phyloP scores from a whole-genome alignment of 2,888 invertebrate genomes.

The Drosophila lutescens region DNA sequence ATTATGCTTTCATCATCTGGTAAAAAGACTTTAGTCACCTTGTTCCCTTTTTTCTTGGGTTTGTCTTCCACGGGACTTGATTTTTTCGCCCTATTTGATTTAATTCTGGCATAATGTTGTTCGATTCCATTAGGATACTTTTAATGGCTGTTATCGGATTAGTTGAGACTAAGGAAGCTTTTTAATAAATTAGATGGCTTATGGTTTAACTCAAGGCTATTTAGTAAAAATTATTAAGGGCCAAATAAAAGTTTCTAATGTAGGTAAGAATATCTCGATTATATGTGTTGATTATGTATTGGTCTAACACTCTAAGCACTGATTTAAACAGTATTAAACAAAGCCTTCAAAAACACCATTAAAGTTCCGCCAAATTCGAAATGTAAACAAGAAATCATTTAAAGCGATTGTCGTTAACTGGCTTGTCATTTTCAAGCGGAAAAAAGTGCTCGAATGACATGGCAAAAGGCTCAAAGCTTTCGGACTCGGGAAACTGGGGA shows the following conservation, averaged over 20 bases:
- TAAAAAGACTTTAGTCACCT: slow-evolving; percentile 46
- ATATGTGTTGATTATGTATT: no score
- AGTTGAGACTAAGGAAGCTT: neutral
- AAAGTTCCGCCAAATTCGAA: neutral
- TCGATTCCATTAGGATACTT: slow-evolving; percentile 1
- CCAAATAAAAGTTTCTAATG: no score
- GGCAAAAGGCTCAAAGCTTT: slow-evolving; percentile 40
- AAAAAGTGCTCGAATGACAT: slow-evolving; percentile 34
- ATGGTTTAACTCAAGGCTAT: no score
- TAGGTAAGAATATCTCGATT: no score
- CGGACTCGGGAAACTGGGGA: slow-evolving; percentile 7
- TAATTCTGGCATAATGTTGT: neutral
- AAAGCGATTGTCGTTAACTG: slow-evolving; percentile 31
- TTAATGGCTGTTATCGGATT: neutral
- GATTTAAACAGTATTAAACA: no score
- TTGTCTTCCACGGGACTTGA: slow-evolving; percentile 5
- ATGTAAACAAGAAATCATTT: slow-evolving; percentile 45
- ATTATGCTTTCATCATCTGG: slow-evolving; percentile 55
- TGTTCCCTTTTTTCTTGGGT: slow-evolving; percentile 7
- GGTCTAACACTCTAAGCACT: no score
- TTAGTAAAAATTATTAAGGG: no score
- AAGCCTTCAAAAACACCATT: neutral
- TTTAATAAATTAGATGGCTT: neutral
- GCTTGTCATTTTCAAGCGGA: slow-evolving; percentile 11
- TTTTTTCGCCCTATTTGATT: slow-evolving; percentile 4